Base-by-base conservation (phyloP, 2,113 vertebrate species). In the Sorex araneus region DNA sequence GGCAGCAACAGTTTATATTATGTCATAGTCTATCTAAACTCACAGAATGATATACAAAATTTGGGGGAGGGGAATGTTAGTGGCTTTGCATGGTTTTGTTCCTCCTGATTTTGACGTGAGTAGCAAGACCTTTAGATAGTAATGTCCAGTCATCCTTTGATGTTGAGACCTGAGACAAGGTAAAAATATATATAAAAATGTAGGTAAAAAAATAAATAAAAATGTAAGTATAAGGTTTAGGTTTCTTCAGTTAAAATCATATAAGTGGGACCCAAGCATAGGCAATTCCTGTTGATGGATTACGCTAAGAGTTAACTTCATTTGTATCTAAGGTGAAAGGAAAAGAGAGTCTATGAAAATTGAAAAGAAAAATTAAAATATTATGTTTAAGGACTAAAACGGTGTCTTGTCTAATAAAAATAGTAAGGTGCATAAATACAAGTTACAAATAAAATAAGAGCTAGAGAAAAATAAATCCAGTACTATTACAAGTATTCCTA, bases 361-460 rank as follows among this genome's bases (percentile, higher is more conserved):
- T 84, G 73, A 28, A 80, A 84, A 78, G 74, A 57, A 79, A 93
- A 84, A 21, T 79, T 40, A 66, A 28, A 43, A 79, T 89, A 79
- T 71, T 84, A 71, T 84, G 73, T 63, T 79, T 43, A 54, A 63
- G 23, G 50, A 32, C 21, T 78, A 71, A 89, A 79, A 63, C 36
- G 8, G 64, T 79, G 25, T 50, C 15, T 71, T 89, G 8, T 54
- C 66, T 79, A 89, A 79, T 90, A 57, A 64, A 60, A 82, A 47
- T 25, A 28, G 8, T 60, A 40, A 66, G n/a, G 34, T 76, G 3
- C 6, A 23, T 57, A n/a, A 67, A 57, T 57, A 73, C 45, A 34
- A 18, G 60, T 45, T 87, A 28, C 27, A 63, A 78, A 57, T 25
- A 73, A 23, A 73, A 47, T 70, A 71, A 88, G 34, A 91, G 4